phyloP scores from a whole-genome alignment of 2,888 invertebrate genomes.

The Himalopsyche kuldschensis region DNA sequence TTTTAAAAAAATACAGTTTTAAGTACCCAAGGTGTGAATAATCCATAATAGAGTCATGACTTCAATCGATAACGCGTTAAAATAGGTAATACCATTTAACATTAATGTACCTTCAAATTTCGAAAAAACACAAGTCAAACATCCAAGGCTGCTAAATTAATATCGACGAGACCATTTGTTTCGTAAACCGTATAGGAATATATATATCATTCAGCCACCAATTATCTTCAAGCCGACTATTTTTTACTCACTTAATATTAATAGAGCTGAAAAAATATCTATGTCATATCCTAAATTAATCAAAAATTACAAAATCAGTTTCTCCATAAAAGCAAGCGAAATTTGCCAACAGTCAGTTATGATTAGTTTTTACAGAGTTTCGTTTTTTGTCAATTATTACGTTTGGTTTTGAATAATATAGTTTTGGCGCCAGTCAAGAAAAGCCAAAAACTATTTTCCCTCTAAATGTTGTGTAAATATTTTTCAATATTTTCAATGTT shows the following conservation, averaged over 20 bases:
- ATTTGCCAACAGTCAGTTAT: too few species aligned
- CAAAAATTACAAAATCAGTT: too few species aligned
- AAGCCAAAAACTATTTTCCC: too few species aligned
- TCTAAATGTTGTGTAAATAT: too few species aligned
- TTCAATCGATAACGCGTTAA: not conserved
- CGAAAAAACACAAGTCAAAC: not conserved
- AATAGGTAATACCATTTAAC: not conserved
- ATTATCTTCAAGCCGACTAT: not conserved
- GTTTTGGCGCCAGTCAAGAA: too few species aligned
- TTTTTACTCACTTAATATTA: not conserved
- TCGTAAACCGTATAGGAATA: not conserved
- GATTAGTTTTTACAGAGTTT: too few species aligned
- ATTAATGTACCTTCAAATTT: not conserved
- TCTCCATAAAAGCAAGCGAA: too few species aligned
- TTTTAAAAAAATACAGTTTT: too few species aligned
- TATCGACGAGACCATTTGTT: not conserved
- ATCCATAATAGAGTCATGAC: not conserved
- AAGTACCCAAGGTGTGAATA: too few species aligned
- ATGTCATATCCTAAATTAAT: not conserved
- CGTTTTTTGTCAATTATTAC: too few species aligned
- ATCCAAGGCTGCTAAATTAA: not conserved
- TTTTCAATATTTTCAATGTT: too few species aligned
- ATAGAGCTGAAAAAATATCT: not conserved
- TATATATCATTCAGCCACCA: not conserved
- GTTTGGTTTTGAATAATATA: too few species aligned